Evolutionary conservation across 1,140 invertebrate genomes (phyloP).

Genomic region (Orius laevigatus): DNA sequence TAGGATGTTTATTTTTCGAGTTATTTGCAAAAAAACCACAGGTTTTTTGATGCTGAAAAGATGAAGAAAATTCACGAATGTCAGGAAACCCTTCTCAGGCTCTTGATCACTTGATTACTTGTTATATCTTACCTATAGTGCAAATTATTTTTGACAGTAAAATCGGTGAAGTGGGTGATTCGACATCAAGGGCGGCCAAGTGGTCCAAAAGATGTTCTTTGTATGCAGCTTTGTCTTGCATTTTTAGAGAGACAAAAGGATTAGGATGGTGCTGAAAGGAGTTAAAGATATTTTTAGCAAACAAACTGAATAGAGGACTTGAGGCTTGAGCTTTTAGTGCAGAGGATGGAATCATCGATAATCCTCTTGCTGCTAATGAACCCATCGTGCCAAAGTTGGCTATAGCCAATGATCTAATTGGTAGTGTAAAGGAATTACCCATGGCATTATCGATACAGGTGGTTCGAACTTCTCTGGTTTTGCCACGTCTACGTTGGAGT

Average conservation of each 20-base stretch:
- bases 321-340: no score
- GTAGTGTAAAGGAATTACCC: no score
- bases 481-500: no score
- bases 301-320: no score
- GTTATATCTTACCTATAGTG: slow-evolving; percentile 8
- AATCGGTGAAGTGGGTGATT: slow-evolving; percentile 4
- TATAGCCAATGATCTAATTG: no score
- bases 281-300: no score
- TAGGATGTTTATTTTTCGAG: not conserved
- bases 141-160: slow-evolving; percentile 5
- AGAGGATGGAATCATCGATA: no score
- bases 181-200: slow-evolving; percentile 11
- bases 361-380: no score
- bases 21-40: not conserved
- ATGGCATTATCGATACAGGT: no score
- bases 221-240: slow-evolving; percentile 10
- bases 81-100: not conserved
- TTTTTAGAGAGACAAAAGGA: slow-evolving; percentile 4
- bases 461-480: no score
- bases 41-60: not conserved
- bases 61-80: not conserved
- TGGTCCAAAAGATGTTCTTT: slow-evolving; percentile 6
- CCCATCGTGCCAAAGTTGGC: no score
- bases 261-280: slow-evolving; percentile 8
- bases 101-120: not conserved